phyloP scores from a whole-genome alignment of 1,140 invertebrate genomes.

The Penaeus vannamei region DNA sequence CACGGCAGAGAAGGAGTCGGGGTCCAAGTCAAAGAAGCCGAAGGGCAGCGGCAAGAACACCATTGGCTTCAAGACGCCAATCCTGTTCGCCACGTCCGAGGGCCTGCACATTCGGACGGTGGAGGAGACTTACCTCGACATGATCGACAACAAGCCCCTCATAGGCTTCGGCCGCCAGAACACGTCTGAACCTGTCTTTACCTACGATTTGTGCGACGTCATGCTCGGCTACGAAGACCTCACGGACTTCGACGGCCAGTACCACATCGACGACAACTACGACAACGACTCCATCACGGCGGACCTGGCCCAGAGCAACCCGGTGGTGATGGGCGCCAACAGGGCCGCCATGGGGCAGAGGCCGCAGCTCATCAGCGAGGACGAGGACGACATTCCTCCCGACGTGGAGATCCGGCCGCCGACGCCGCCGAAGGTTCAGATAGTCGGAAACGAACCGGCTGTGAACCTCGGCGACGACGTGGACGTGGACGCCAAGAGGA shows the following conservation, averaged over 20 bases:
- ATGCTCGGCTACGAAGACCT: conserved; percentile 63
- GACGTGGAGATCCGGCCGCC: conserved; percentile 44
- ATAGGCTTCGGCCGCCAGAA: conserved; percentile 39
- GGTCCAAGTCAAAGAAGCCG: conserved; percentile 25
- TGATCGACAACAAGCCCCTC: conserved; percentile 52
- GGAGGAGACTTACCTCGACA: conserved; percentile 54
- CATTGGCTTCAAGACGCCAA: conserved; percentile 60
- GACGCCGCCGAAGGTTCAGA: conserved; percentile 49
- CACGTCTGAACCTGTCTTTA: conserved; percentile 50
- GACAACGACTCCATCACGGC: conserved; percentile 45
- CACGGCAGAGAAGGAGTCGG: neutral
- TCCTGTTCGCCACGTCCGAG: conserved; percentile 64
- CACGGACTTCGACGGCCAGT: conserved; percentile 66
- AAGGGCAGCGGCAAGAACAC: conserved; percentile 52
- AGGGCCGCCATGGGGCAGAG: conserved; percentile 55
- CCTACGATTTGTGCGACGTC: conserved; percentile 61
- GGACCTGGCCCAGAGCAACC: conserved; percentile 28
- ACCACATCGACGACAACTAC: conserved; percentile 60
- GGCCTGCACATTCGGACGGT: conserved; percentile 65
- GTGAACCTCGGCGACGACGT: conserved; percentile 44
- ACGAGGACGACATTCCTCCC: neutral
- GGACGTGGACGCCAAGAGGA: neutral
- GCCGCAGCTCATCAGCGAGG: conserved; percentile 1
- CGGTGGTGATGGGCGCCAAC: conserved; percentile 58
- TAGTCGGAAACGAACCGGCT: conserved; percentile 49